phyloP scores from a whole-genome alignment of 2,113 vertebrate genomes.

The Astur gentilis region DNA sequence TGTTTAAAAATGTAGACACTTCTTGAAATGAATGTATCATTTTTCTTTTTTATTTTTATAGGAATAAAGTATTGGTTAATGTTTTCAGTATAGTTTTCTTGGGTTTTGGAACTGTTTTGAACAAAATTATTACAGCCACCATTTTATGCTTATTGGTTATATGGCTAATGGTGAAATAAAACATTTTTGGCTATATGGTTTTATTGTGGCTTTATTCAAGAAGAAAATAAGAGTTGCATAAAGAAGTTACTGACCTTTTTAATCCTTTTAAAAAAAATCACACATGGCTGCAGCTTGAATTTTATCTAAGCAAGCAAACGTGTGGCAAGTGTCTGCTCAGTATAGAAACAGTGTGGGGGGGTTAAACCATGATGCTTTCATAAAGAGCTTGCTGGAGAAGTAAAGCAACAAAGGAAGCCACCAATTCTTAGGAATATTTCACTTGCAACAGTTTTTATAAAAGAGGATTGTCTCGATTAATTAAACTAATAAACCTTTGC shows the following conservation, averaged over 20 bases:
- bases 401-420: not conserved
- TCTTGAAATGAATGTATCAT: conserved; percentile 45
- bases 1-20: conserved; percentile 25
- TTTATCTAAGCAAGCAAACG: not conserved
- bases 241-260: not conserved
- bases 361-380: not conserved
- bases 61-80: conserved; percentile 25
- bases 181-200: conserved; percentile 1
- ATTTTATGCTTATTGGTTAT: conserved; percentile 11
- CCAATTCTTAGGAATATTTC: not conserved
- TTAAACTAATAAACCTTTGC: not conserved
- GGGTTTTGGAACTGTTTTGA: conserved; percentile 15
- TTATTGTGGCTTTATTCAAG: conserved; percentile 37
- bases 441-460: not conserved
- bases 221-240: not conserved
- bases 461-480: not conserved
- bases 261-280: not conserved
- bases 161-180: conserved; percentile 55
- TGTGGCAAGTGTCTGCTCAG: not conserved
- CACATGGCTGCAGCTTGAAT: not conserved
- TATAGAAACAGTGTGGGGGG: not conserved
- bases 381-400: not conserved
- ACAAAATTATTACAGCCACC: not conserved
- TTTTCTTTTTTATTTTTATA: conserved; percentile 66
- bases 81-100: conserved; percentile 15